These are phyloP conservation scores for Fulmarus glacialis DNA, from an alignment of 2,113 vertebrate species.

Conservation along the genomic window DNA sequence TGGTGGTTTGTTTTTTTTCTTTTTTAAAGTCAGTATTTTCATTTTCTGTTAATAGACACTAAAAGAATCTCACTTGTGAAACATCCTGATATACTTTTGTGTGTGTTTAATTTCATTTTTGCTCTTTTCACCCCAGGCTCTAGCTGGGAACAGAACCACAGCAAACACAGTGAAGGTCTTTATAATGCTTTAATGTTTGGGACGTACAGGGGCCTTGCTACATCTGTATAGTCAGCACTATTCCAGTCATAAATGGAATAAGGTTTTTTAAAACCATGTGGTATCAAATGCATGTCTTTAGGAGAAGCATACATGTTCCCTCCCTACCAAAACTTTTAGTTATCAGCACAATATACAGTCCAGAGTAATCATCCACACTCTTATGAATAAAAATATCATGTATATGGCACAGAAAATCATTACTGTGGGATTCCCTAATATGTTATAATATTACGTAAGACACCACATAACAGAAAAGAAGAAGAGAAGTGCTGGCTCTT, in stretches of 20 bases:
- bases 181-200: background rate
- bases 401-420: background rate
- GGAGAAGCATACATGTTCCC: background rate
- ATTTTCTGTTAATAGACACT: background rate
- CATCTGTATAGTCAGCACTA: background rate
- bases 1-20: rapidly evolving
- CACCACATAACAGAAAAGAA: background rate
- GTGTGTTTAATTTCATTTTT: background rate
- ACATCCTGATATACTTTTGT: background rate
- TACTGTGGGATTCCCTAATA: background rate
- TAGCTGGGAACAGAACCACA: background rate
- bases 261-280: background rate
- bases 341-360: background rate
- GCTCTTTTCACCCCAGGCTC: background rate
- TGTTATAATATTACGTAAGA: background rate
- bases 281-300: background rate
- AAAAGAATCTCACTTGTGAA: background rate
- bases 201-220: background rate
- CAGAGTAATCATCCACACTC: background rate
- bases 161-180: background rate
- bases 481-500: background rate
- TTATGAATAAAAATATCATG: background rate
- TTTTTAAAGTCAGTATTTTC: background rate
- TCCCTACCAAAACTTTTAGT: background rate
- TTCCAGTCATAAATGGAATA: background rate